Conservation (phyloP, 2,797 vertebrate genomes). For the Hoplostethus atlanticus region DNA sequence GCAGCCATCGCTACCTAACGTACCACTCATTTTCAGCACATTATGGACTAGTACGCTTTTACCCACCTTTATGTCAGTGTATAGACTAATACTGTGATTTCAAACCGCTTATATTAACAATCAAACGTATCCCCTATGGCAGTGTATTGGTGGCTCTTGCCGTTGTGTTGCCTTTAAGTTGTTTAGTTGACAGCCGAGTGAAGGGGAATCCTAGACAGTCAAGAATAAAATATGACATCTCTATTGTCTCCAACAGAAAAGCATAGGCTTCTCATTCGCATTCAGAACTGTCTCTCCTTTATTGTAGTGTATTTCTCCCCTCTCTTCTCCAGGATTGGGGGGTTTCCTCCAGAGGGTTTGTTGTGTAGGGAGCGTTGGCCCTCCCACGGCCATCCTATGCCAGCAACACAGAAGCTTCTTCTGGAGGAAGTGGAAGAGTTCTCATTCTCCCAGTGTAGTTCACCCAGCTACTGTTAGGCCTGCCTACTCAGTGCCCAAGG, state of each 20-base stretch:
- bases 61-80: too few species aligned
- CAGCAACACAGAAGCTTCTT: conserved; percentile 78
- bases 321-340: conserved; percentile 56
- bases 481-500: conserved; percentile 81
- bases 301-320: background rate
- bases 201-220: background rate
- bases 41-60: too few species aligned
- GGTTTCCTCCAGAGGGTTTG: conserved; percentile 59
- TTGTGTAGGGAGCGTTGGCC: conserved; percentile 27
- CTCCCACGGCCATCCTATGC: conserved; percentile 32
- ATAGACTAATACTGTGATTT: too few species aligned
- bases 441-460: conserved; percentile 75
- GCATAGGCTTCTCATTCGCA: background rate
- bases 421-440: conserved; percentile 81
- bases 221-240: too few species aligned
- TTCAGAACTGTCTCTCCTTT: background rate
- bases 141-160: too few species aligned
- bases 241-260: too few species aligned
- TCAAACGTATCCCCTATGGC: too few species aligned
- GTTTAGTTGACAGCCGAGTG: background rate
- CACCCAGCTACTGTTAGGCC: conserved; percentile 79
- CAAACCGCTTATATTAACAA: too few species aligned
- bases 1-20: background rate
- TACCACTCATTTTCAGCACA: too few species aligned
- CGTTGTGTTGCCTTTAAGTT: too few species aligned